Base-by-base conservation (phyloP, 2,113 vertebrate species). In the Crypturellus undulatus region DNA sequence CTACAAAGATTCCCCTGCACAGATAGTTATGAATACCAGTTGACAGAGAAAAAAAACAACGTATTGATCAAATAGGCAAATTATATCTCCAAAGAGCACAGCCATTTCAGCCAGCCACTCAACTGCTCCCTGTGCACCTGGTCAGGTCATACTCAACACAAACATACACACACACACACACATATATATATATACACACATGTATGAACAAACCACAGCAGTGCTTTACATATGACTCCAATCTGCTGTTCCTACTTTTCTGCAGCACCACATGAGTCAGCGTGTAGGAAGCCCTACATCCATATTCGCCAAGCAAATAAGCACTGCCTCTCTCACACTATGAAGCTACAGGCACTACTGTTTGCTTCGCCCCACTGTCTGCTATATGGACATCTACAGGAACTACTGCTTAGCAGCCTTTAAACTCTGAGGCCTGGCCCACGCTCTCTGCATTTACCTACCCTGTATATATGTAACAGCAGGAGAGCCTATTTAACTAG, bases 341-440 rank as follows among this genome's bases (percentile, higher is more conserved):
- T 67, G 36, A 87, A 62, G n/a, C 49, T 78, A 43, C 17, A 87
- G 73, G 22, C 45, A 52, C 30, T 70, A 40, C 0, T 62, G 60
- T 69, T 73, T 18, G 24, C 52, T 67, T 87, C 26, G 42, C 67
- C 21, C 30, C 16, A 26, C 26, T 54, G 32, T 19, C 54, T 25
- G 51, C 24, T 9, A 75, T 9, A 78, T 0, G 89, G 45, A 49
- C 22, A 20, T 71, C 51, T 26, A 62, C 28, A 67, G n/a, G 54
- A 93, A 54, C 54, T 73, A 80, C 40, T 63, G 36, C 77, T 70
- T 19, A 26, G 40, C 69, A 94, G 79, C 45, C 49, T 93, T 86
- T 75, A 80, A 94, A 71, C 28, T 51, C 34, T 17, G 64, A 64
- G 42, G 65, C 42, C 36, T 45, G 69, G 80, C 62, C 45, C 60